Evolutionary conservation across 2,797 vertebrate species (phyloP).

Genomic region (Hyperoplus lanceolatus): DNA sequence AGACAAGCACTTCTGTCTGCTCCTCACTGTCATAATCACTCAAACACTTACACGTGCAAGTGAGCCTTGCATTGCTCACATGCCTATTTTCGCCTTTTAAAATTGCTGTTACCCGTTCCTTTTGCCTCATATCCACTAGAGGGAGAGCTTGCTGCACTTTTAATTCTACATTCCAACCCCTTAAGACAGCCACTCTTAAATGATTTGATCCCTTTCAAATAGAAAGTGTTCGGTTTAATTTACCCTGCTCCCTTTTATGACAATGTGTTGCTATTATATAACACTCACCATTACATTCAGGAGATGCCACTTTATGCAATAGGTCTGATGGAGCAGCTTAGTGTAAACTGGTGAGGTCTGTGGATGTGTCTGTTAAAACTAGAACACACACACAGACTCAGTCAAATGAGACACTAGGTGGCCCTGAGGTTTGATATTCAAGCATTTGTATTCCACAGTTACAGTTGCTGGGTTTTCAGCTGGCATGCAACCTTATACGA

Average conservation of each 20-base stretch:
- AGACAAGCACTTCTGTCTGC: conserved; percentile 2
- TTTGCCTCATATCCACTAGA: conserved; percentile 70
- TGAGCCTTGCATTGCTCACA: conserved; percentile 22
- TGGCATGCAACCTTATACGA: conserved; percentile 34
- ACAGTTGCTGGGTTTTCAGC: conserved; percentile 46
- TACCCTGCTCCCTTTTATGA: conserved; percentile 7
- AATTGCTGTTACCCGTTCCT: neutral
- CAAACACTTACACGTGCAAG: conserved; percentile 1
- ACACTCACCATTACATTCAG: neutral
- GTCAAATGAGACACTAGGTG: conserved; percentile 31
- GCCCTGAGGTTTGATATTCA: conserved; percentile 43
- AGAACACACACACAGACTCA: neutral
- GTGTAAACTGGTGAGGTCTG: neutral
- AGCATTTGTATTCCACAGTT: conserved; percentile 34
- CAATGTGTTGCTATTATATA: neutral
- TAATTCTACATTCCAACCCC: neutral
- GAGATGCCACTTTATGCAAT: neutral
- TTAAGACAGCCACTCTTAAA: neutral
- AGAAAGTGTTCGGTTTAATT: neutral
- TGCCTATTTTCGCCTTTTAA: neutral
- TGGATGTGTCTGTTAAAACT: neutral
- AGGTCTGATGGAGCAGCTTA: neutral
- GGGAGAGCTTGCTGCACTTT: conserved; percentile 64
- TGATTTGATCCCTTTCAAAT: neutral
- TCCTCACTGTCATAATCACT: conserved; percentile 2